A percentile compares a stretch with the other conserved stretches of the same genome.
Conservation (phyloP, 2,888 invertebrate species). For the Plagodis dolabraria region DNA sequence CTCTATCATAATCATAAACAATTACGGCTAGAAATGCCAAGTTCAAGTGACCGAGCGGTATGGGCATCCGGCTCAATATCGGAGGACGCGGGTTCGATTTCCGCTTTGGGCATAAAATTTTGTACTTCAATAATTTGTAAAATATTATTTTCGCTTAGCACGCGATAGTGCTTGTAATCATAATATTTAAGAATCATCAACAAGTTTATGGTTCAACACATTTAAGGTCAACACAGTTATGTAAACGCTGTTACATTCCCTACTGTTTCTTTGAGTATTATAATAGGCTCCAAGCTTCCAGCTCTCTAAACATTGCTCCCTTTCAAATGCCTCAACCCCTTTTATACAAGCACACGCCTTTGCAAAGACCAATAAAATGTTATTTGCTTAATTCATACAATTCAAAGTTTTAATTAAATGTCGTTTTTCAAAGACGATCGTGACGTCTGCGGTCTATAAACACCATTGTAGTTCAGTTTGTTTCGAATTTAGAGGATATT, state of each 20-base stretch:
- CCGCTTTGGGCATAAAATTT: too few relatives aligned
- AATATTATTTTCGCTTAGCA: too few relatives aligned
- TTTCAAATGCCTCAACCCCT: slow-evolving; percentile 23
- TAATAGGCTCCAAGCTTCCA: slow-evolving; percentile 1
- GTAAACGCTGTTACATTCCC: neutral
- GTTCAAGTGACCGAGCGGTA: too few relatives aligned
- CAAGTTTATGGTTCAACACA: too few relatives aligned
- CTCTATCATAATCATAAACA: too few relatives aligned
- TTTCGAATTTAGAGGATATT: neutral
- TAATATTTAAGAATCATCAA: too few relatives aligned
- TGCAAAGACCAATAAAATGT: slow-evolving; percentile 42
- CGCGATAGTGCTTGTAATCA: too few relatives aligned
- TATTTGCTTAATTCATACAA: slow-evolving; percentile 48
- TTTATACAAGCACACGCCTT: slow-evolving; percentile 34
- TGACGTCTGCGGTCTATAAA: slow-evolving; percentile 29
- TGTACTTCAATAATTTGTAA: too few relatives aligned
- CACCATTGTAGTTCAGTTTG: neutral
- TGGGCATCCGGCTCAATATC: too few relatives aligned
- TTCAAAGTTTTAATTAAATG: slow-evolving; percentile 52
- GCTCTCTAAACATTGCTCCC: slow-evolving; percentile 10
- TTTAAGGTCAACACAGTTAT: neutral
- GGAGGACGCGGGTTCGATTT: too few relatives aligned
- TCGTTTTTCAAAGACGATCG: slow-evolving; percentile 45
- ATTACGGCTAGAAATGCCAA: too few relatives aligned
- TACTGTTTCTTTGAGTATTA: slow-evolving; percentile 1